A percentile compares a stretch with the other conserved stretches of the same genome.
Evolutionary conservation across 2,113 vertebrate genomes (phyloP).

Genomic region (Rallus limicola): DNA sequence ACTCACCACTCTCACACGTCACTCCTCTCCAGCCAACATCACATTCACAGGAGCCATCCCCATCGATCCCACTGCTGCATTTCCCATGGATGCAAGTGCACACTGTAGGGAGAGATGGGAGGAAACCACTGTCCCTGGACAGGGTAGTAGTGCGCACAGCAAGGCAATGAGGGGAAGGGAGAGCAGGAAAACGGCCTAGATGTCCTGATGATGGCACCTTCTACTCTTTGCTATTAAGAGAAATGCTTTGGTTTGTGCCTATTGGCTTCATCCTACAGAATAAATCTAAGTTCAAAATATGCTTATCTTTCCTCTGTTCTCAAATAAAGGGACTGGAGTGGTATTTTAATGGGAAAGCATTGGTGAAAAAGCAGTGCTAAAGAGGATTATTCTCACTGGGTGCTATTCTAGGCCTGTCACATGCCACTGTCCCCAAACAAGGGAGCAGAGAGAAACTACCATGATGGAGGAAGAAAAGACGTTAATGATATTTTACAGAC

Average conservation of each 20-base stretch:
- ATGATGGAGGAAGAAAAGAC: neutral
- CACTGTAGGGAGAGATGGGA: constrained; percentile 56
- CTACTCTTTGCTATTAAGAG: neutral
- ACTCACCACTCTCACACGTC: constrained; percentile 81
- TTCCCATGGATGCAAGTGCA: constrained; percentile 84
- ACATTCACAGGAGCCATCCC: constrained; percentile 89
- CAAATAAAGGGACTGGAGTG: neutral
- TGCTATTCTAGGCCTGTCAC: neutral
- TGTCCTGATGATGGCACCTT: neutral
- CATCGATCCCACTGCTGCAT: constrained; percentile 80
- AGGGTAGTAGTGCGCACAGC: neutral
- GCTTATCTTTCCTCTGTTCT: neutral
- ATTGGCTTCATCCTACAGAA: neutral
- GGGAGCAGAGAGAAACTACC: neutral
- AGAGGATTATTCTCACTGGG: neutral
- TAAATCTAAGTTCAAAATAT: neutral
- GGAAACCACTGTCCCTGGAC: neutral
- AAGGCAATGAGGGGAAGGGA: neutral
- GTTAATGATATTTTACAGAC: neutral
- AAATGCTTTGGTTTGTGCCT: neutral
- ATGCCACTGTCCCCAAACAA: neutral
- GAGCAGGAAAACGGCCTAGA: neutral
- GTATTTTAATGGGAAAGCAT: neutral
- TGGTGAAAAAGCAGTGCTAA: neutral
- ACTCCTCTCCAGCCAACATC: constrained; percentile 88